Conservation (phyloP, 2,797 vertebrate genomes). For the Pipistrellus pygmaeus region DNA sequence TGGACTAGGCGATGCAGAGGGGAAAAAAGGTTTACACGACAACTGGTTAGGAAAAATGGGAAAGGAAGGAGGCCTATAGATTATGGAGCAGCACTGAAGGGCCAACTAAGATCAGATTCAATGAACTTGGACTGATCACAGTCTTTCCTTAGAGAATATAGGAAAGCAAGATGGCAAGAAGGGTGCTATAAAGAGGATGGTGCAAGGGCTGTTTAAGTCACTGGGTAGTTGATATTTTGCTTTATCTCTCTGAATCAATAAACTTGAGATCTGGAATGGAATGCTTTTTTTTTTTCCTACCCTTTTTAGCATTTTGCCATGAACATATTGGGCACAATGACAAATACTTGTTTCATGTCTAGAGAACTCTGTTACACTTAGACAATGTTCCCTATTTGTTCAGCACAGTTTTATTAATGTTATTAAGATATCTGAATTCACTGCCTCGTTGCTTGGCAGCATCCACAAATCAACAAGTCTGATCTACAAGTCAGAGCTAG, state of each 20-base stretch:
- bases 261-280: not conserved
- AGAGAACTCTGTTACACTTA: not conserved
- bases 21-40: not conserved
- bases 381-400: not conserved
- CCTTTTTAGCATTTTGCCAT: constrained; percentile 9
- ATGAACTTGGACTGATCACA: not conserved
- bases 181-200: not conserved
- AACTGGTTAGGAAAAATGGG: constrained; percentile 36
- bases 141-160: constrained; percentile 1
- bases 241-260: constrained; percentile 8
- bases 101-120: not conserved
- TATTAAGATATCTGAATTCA: constrained; percentile 41
- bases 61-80: not conserved
- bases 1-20: not conserved
- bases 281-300: not conserved
- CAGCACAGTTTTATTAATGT: constrained; percentile 38
- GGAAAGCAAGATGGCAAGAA: constrained; percentile 18
- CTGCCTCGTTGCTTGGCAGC: not conserved
- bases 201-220: constrained; percentile 5
- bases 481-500: not conserved
- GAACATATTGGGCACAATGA: constrained; percentile 3
- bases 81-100: not conserved
- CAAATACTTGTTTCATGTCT: constrained; percentile 1
- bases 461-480: constrained; percentile 32
- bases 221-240: not conserved